Evolutionary conservation across 92 coral and sea anemone species (phyloP), one percentile per base, ranked within the genome.

Genomic region (Meandrina meandrites): DNA sequence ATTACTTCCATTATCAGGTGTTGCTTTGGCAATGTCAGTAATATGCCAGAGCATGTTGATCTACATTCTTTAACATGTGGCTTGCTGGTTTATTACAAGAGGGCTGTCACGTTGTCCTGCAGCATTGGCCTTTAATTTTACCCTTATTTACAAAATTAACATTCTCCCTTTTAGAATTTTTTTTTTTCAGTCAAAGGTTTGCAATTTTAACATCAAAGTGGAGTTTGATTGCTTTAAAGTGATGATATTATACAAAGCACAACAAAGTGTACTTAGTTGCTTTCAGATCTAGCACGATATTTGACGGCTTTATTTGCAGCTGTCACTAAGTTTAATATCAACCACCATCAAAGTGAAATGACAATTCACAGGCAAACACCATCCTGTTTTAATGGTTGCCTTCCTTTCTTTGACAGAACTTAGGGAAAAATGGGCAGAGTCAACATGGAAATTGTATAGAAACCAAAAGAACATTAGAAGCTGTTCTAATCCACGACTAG

Each of bases 221-320:
- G 60, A 50, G 76, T 51, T 77, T 37, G 80, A 56, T 72, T 53
- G 56, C 82, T 18, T 30, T 47, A 58, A 30, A 32, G 66, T 32
- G 40, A 66, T 14, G 62, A 78, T 30, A 77, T 75, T n/a, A 37
- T 64, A 9, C 62, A 30, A 58, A 31, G 62, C 80, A 70, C 22
- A 75, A 84, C 86, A 75, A 58, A 84, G 75, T 58, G 81, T 74
- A 75, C 87, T 74, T 28, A 57, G 87, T 36, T 57, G 19, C 50
- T 84, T 53, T 31, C 78, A 50, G 21, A 69, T 69, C 51, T 53
- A 9, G 16, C 73, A 48, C 42, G 45, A 30, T 42, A 47, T 81
- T 24, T 70, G 86, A 82, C 86, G 53, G 68, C 79, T 82, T 82
- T 70, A 50, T 48, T 36, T 35, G 11, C 80, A 81, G 76, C 80